Conservation (phyloP, 2,888 invertebrate species). For the Catocala fraxini region DNA sequence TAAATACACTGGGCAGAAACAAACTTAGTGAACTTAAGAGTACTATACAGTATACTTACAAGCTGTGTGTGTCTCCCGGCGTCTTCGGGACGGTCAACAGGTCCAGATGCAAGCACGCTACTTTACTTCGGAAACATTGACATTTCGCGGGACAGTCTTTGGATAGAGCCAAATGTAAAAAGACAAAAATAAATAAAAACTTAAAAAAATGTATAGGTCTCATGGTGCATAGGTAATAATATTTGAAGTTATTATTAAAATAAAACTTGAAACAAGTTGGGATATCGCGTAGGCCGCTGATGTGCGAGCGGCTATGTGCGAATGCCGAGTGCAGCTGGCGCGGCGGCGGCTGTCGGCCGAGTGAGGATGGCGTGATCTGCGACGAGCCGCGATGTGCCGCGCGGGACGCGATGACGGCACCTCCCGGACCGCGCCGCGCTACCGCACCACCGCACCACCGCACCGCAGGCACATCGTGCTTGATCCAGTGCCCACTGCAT, state of each 20-base stretch:
- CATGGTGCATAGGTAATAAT: constrained; percentile 48
- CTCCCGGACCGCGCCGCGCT: constrained; percentile 14
- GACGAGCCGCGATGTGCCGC: constrained; percentile 12
- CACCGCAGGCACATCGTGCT: no score
- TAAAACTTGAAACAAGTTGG: constrained; percentile 15
- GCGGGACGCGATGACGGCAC: constrained; percentile 24
- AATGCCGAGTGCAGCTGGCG: constrained; percentile 48
- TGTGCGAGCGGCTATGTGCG: constrained; percentile 25
- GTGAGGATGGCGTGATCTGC: constrained; percentile 24
- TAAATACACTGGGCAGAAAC: constrained; percentile 36
- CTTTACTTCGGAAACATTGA: constrained; percentile 67
- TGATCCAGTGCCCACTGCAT: not conserved
- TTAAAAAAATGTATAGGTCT: constrained; percentile 53
- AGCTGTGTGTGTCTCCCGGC: constrained; percentile 68
- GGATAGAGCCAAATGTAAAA: constrained; percentile 47
- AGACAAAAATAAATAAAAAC: constrained; percentile 61
- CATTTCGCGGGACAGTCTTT: constrained; percentile 71
- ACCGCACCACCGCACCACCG: not conserved
- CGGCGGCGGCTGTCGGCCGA: constrained; percentile 28
- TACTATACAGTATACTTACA: constrained; percentile 66
- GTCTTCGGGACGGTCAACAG: constrained; percentile 67
- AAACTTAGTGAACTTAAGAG: constrained; percentile 39
- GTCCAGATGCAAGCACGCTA: constrained; percentile 71
- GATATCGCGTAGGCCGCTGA: constrained; percentile 33
- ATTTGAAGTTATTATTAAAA: constrained; percentile 7